Evolutionary conservation across 2,888 invertebrate genomes (phyloP), one percentile per base, ranked within the genome.

Genomic region (Bellardia pandia): DNA sequence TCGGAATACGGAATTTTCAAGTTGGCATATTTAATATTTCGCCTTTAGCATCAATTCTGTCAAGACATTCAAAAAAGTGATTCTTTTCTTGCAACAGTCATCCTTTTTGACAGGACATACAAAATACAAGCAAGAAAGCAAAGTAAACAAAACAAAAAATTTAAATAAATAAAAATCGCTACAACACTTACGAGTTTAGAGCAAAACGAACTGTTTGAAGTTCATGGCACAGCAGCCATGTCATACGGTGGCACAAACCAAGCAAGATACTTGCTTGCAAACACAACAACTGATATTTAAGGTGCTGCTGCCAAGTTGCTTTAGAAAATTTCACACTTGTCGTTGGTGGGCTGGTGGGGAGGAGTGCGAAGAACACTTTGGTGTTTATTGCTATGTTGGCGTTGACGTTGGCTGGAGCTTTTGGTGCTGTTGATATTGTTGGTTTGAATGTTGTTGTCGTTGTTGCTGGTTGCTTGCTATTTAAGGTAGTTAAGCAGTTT

Each of bases 401-500:
- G 75, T 75, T 82, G 76, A 66, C 66, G 51, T 64, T 82, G 72
- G 68, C 58, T 78, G 58, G 37, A 58, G 64, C 64, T 66, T 37
- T 71, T 45, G 66, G 45, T 84, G 69, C 16, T 66, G 66, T 42
- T 69, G 37, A 42, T 76, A 23, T 37, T 84, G 88, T 69, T 88
- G 85, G 14, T 37, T 37, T 37, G 37, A 6, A 76, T 83, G 77
- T 86, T 90, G 85, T 89, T 89, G 62, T 30, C 42, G 74, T 48
- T 78, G 78, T 74, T 86, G 88, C 86, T 88, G 86, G 86, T 76
- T 75, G 82, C 66, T 86, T 81, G 66, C 84, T 88, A 80, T 88
- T 86, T 85, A 83, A 81, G 82, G 86, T 82, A 86, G 86, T 86
- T 85, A 86, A 85, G 86, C 79, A 89, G 88, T 92, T 88, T 86